Base-by-base conservation (phyloP, 2,888 invertebrate genomes). In the Drosophila vallismaia region DNA sequence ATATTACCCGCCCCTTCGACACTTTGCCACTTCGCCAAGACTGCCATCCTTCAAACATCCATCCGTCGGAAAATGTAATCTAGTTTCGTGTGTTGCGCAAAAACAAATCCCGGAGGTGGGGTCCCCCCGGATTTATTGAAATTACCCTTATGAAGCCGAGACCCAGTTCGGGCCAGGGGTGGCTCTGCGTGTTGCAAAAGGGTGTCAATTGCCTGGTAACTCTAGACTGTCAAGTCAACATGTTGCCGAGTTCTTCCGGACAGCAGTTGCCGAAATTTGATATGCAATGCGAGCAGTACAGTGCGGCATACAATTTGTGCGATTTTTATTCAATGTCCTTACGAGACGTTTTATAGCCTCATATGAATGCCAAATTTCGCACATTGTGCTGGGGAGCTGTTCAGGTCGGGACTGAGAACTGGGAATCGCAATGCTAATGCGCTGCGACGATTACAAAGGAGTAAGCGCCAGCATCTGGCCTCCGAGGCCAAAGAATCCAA, bases 211-310 rank as follows among this genome's bases (percentile, higher is more conserved):
- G 88, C 79, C 73, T 75, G 74, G 68, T 82, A 87, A 73, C 44
- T 49, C 45, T 31, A 38, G 57, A 54, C 73, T 88, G 90, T 90
- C 89, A 89, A 79, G 79, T 82, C 90, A 89, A 89, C 87, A 90
- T 89, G 89, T 84, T 90, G 87, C 89, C 83, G 59, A 53, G 63
- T n/a, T 64, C 53, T 64, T 63, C 56, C 71, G 46, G 54, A 44
- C 54, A 40, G 62, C 81, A 78, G 71, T 77, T 74, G 86, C 64
- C 81, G 71, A 74, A 72, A 76, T 83, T 77, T 81, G 74, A 78
- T 75, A 84, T 74, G 76, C 62, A 68, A 68, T 76, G 59, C 59
- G 70, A 60, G 58, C n/a, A 5, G n/a, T 36, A 56, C 49, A 42
- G 19, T 63, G 54, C 63, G 59, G 62, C 77, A 71, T 36, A n/a